Evolutionary conservation across 2,113 vertebrate species (phyloP), one percentile per base, ranked within the genome.

Genomic region (Pteropus alecto): DNA sequence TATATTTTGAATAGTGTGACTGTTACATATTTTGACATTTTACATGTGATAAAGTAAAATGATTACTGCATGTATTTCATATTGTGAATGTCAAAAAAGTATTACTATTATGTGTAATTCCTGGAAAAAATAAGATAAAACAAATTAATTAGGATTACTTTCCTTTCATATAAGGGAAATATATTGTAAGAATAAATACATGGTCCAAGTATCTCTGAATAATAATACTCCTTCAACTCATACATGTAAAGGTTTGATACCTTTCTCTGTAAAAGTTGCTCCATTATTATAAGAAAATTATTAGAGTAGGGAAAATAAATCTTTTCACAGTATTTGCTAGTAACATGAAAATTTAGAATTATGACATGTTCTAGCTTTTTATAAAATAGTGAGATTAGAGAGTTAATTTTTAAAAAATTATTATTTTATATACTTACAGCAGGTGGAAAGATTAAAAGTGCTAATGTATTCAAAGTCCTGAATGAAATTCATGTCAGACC

Each of bases 381-480:
- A 60, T 65, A 91, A 96, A 89, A 35, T 76, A 67, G 21, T 48
- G 65, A 95, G 61, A 58, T 60, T 73, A 54, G 79, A 89, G 87
- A 61, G 26, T 93, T 86, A 61, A 51, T 94, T 88, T 91, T 86
- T 92, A 51, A 89, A 84, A 87, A 90, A 38, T 43, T 74, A 76
- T 84, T 76, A 84, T 92, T 84, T 95, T 94, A 61, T 95, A 58
- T 95, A 60, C 24, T 88, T 93, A 70, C 8, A 71, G 97, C 96
- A 98, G 97, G 97, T 98, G 98, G 94, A 87, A 97, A 89, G 76
- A 95, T 96, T 94, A 93, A 54, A 63, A 86, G 89, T 97, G 97
- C 94, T 97, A 95, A 98, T 97, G 7, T 97, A 97, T 96, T 97
- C 97, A 78, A 22, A 96, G 94, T 94, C 94, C 92, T 94, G 74